Base-by-base conservation (phyloP, 37 sponge, comb jelly and placozoan species). In the Chondrilla cf. caribensis region DNA sequence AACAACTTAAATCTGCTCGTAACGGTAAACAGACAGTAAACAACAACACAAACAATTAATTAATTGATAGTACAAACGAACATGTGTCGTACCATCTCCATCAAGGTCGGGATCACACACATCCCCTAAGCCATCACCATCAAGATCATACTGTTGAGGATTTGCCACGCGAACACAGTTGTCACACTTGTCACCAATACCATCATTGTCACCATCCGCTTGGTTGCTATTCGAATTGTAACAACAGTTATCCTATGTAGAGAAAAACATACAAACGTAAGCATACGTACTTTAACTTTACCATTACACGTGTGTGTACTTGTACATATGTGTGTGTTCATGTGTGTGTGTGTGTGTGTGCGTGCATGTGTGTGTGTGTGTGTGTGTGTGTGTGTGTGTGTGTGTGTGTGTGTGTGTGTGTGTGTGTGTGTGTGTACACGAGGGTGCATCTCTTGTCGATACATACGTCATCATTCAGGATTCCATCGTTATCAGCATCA, bases 131-230 rank as follows among this genome's bases (percentile, higher is more conserved):
- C 85, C 80, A 60, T 96, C 92, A 17, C 77, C 18, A 51, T 97
- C 95, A 14, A 79, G 31, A 79, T 97, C 93, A 35, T 21, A 25
- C 70, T 83, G 65, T 22, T 78, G 18, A 32, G 77, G 40, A 70
- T 97, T 97, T 21, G 47, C 51, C 22, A 84, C 41, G 19, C 3
- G 11, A 51, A 59, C 80, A 57, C 98, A 97, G 83, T 91, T 93
- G 42, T 97, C 97, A 87, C 97, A 97, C 7, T 3, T 58, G 82
- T 97, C 88, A 26, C 92, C 92, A 66, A 87, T 41, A 1, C 90
- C 83, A 77, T 97, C 97, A 19, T 80, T 40, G 83, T 97, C 97
- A 2, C 36, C 28, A 51, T 97, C 95, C 0, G 0, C 9, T 72
- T 94, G 95, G 54, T 76, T 24, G 1, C 71, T 80, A 60, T 95